Percentiles rank a stretch among this genome's conserved stretches.
Conservation (phyloP, 2,113 vertebrate genomes). For the Cryptotis parvus region DNA sequence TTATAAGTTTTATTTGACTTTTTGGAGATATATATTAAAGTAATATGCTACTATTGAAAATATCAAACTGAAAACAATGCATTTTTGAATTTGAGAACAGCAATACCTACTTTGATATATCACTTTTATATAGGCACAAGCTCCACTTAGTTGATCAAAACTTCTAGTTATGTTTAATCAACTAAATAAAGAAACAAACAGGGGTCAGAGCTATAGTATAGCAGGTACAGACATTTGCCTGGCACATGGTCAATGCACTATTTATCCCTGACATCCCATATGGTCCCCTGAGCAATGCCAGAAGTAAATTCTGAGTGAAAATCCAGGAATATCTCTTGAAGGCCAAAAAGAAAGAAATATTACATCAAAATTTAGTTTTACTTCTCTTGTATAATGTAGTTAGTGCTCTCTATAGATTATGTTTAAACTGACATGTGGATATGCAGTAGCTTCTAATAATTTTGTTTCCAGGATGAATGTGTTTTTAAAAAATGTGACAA, state of each 20-base stretch:
- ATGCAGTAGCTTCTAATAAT: background rate
- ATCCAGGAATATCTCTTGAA: too few relatives aligned
- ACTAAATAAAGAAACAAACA: too few relatives aligned
- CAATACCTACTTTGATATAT: background rate
- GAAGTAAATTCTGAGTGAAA: too few relatives aligned
- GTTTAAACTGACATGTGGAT: background rate
- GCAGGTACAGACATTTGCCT: too few relatives aligned
- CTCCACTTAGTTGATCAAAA: background rate
- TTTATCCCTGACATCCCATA: too few relatives aligned
- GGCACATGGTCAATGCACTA: too few relatives aligned
- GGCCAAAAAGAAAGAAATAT: too few relatives aligned
- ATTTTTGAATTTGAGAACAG: conserved; percentile 14
- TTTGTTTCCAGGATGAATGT: too few relatives aligned
- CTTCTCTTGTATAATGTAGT: background rate
- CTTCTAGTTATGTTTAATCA: background rate
- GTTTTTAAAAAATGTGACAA: too few relatives aligned
- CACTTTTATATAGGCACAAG: background rate
- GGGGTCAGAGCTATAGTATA: too few relatives aligned
- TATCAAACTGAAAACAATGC: background rate
- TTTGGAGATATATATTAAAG: background rate
- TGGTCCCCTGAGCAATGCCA: too few relatives aligned
- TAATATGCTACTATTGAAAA: background rate
- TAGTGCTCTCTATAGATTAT: background rate
- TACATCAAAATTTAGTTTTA: background rate
- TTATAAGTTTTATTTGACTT: background rate